Conservation (phyloP, 2,113 vertebrate species). For the Prunella himalayana region DNA sequence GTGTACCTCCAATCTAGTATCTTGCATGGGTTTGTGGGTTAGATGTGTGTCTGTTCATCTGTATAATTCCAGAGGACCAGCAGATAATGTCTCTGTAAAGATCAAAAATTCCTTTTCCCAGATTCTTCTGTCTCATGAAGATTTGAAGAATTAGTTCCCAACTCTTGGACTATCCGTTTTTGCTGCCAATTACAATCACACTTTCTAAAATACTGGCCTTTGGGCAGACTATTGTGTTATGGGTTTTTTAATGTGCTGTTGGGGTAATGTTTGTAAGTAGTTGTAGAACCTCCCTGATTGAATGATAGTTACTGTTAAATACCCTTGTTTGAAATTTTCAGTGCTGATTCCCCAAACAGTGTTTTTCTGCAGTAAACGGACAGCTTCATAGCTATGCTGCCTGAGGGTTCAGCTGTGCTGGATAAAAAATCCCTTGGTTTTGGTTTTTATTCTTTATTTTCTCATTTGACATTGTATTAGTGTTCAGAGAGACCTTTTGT, state of each 20-base stretch:
- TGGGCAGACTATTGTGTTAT: background rate
- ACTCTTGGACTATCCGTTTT: background rate
- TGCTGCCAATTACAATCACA: background rate
- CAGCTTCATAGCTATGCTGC: background rate
- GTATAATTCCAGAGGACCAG: background rate
- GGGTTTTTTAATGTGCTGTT: background rate
- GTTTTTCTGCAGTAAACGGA: background rate
- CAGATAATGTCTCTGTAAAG: background rate
- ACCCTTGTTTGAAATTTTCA: background rate
- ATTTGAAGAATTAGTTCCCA: background rate
- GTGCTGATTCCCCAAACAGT: background rate
- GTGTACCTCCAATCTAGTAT: background rate
- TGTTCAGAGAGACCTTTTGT: background rate
- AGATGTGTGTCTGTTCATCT: background rate
- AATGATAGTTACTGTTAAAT: background rate
- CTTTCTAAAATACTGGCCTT: background rate
- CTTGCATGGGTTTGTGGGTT: background rate
- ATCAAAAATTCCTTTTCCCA: background rate
- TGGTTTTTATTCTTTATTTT: background rate
- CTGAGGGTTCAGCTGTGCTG: background rate
- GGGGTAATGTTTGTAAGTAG: background rate
- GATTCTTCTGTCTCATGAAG: background rate
- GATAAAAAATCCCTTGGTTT: background rate
- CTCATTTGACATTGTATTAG: background rate
- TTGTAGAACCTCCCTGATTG: background rate